Conservation (phyloP, 2,797 vertebrate genomes). For the Fringilla coelebs region DNA sequence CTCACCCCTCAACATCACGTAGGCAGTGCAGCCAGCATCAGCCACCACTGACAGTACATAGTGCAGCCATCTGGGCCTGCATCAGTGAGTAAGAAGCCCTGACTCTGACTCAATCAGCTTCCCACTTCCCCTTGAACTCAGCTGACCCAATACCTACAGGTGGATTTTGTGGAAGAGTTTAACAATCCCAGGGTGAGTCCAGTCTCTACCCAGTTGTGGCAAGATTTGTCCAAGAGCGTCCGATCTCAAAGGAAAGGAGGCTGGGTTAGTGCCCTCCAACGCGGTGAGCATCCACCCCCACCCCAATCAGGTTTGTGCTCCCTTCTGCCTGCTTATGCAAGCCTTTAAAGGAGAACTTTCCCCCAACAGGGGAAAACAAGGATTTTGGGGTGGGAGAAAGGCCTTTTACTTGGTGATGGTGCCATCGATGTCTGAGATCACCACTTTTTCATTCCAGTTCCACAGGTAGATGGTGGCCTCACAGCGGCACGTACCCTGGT, state of each 20-base stretch:
- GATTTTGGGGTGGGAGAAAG: neutral
- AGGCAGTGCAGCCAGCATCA: neutral
- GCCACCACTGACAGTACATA: neutral
- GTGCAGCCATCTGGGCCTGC: neutral
- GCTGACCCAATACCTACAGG: constrained; percentile 77
- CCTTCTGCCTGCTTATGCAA: neutral
- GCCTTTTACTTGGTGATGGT: constrained; percentile 92
- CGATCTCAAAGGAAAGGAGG: constrained; percentile 77
- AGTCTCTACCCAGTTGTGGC: constrained; percentile 94
- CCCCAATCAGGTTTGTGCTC: neutral
- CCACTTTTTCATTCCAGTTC: constrained; percentile 91
- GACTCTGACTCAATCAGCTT: neutral
- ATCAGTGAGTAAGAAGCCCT: neutral
- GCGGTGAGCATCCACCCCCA: neutral
- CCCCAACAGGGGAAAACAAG: neutral
- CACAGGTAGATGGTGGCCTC: constrained; percentile 94
- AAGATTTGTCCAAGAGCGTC: constrained; percentile 94
- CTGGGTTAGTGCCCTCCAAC: neutral
- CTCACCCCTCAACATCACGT: neutral
- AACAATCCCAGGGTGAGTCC: constrained; percentile 92
- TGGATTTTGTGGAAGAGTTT: constrained; percentile 96
- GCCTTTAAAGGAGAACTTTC: neutral
- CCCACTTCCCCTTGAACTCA: neutral
- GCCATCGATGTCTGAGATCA: constrained; percentile 96
- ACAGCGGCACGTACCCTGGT: constrained; percentile 94